Evolutionary conservation across 35 echinoderm and acorn worm species (phyloP), one percentile per base, ranked within the genome.

Genomic region (Acanthaster planci): DNA sequence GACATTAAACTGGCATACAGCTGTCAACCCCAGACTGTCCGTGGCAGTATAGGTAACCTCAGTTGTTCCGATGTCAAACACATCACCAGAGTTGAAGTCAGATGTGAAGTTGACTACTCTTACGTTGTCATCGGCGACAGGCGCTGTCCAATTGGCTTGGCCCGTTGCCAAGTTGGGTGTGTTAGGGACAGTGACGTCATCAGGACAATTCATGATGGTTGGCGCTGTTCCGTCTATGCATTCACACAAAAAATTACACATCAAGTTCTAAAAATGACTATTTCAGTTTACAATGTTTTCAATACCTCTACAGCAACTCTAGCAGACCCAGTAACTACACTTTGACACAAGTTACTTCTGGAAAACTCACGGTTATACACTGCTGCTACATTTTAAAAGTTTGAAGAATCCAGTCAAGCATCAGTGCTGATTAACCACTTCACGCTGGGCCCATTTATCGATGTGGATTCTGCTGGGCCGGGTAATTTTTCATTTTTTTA

Each of bases 101-200:
- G 64, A 17, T 77, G 64, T 21, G 19, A 86, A 47, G 15, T 64
- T 86, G 30, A 86, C 68, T 22, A 77, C 76, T 35, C 75, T 47
- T 12, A 76, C 75, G 32, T 86, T 86, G 51, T 86, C 84, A 32
- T 19, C 22, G 84, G 76, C 50, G 0, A 23, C 54, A 18, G 84
- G 84, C 16, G 76, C 39, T 7, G 38, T 86, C 84, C 68, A 86
- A 47, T 52, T 86, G 21, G 37, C 84, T 22, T 77, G 50, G 75
- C 84, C 84, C 31, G 64, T 77, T 7, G 84, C 64, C 9, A 34
- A 31, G 64, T 10, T 29, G 10, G 14, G 64, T 26, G 26, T 10
- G 34, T 72, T 72, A 14, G 64, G 64, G 23, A 72, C 29, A 72
- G 7, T 72, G 2, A 72, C 14, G 23, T 72, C 64, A 72, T 26